Evolutionary conservation across 2,888 invertebrate species (phyloP).

Genomic region (Abrostola triplasia): DNA sequence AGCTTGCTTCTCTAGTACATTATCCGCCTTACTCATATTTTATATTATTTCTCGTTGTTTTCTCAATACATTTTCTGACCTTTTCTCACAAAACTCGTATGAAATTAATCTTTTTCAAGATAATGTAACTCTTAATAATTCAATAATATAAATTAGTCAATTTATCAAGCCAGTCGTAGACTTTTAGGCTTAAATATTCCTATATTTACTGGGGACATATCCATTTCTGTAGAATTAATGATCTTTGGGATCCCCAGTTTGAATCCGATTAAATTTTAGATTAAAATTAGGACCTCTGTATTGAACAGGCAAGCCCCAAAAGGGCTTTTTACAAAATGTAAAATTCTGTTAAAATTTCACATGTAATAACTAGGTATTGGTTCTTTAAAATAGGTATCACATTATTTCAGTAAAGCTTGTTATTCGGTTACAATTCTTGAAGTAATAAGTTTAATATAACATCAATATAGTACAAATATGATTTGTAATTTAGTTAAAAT

Average conservation of each 20-base stretch:
- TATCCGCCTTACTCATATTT: slow-evolving; percentile 1
- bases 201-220: not conserved
- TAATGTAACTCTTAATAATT: not conserved
- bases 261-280: not conserved
- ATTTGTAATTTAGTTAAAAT: not conserved
- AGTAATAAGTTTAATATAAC: not conserved
- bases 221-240: not conserved
- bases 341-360: not conserved
- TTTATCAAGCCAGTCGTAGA: not conserved
- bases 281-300: not conserved
- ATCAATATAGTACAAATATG: not conserved
- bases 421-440: not conserved
- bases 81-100: slow-evolving; percentile 2
- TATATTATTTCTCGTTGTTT: not conserved
- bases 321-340: not conserved
- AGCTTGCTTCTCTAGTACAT: not conserved
- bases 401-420: not conserved
- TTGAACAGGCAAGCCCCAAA: not conserved
- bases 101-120: not conserved
- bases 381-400: too few relatives aligned
- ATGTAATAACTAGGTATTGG: not conserved
- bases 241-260: not conserved
- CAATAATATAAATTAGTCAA: not conserved
- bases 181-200: not conserved
- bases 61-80: slow-evolving; percentile 14